A percentile compares a stretch with the other conserved stretches of the same genome.
Evolutionary conservation across 2,113 vertebrate species (phyloP).

Genomic region (Pyxicephalus adspersus): DNA sequence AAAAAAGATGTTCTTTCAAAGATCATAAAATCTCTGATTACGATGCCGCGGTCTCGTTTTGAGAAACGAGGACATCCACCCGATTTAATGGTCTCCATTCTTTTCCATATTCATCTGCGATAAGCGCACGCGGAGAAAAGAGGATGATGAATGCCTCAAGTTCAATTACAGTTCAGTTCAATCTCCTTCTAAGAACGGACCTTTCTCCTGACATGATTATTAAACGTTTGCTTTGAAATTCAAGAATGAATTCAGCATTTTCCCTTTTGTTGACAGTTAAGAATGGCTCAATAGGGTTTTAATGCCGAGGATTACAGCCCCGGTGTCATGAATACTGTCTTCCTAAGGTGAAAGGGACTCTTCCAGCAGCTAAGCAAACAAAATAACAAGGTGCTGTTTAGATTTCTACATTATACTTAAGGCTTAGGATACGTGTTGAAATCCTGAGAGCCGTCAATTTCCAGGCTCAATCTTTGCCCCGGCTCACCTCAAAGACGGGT

Average conservation of each 20-base stretch:
- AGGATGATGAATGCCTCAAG: conserved; percentile 34
- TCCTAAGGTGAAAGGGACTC: neutral
- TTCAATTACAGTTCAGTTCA: conserved; percentile 51
- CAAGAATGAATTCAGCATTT: conserved; percentile 55
- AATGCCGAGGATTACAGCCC: conserved; percentile 45
- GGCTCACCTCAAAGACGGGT: conserved; percentile 5
- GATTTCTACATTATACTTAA: conserved; percentile 16
- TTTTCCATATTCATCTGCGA: conserved; percentile 15
- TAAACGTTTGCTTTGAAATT: conserved; percentile 54
- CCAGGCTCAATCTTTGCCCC: neutral
- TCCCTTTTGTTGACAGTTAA: conserved; percentile 53
- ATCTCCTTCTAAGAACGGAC: conserved; percentile 47
- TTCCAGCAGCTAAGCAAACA: conserved; percentile 67
- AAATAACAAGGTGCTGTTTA: conserved; percentile 59
- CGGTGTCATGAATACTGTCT: neutral
- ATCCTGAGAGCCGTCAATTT: conserved; percentile 36
- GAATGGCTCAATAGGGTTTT: conserved; percentile 50
- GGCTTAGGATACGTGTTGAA: conserved; percentile 49
- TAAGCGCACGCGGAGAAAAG: conserved; percentile 19
- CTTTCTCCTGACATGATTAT: conserved; percentile 48
- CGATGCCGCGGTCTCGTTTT: conserved; percentile 14
- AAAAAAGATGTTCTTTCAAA: neutral
- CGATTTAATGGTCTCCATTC: conserved; percentile 26
- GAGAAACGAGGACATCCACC: conserved; percentile 3
- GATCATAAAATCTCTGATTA: conserved; percentile 24